phyloP scores from a whole-genome alignment of 37 sponge, comb jelly and placozoan species.

The Cliona cf. orientalis region DNA sequence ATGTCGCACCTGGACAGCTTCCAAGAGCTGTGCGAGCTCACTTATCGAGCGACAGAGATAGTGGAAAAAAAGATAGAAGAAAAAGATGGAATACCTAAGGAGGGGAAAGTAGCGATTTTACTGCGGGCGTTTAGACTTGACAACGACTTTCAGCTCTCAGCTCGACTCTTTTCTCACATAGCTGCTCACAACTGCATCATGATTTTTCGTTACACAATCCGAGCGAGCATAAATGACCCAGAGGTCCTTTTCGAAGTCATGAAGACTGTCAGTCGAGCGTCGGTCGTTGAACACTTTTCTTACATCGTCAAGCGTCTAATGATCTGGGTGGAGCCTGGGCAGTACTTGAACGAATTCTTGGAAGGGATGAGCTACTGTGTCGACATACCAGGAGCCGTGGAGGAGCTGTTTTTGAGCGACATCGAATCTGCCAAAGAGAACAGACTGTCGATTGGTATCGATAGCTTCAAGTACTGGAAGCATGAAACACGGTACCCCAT shows the following conservation, averaged over 20 bases:
- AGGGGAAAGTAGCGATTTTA: neutral
- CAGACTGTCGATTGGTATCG: constrained; percentile 5
- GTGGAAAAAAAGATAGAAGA: constrained; percentile 15
- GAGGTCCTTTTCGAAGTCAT: neutral
- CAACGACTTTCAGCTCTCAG: neutral
- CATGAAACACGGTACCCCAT: constrained; percentile 9
- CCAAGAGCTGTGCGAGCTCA: neutral
- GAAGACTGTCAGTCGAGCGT: neutral
- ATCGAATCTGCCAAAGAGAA: constrained; percentile 3
- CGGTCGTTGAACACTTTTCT: constrained; percentile 7
- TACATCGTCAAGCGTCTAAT: constrained; percentile 15
- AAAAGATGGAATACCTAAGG: neutral
- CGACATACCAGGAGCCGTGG: constrained; percentile 3
- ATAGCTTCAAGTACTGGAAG: constrained; percentile 29
- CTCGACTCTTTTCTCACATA: neutral
- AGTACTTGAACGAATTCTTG: constrained; percentile 15
- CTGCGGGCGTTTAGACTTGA: neutral
- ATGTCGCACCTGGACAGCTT: neutral
- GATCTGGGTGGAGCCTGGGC: constrained; percentile 28
- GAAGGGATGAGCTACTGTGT: neutral
- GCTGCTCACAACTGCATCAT: neutral
- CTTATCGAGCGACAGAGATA: neutral
- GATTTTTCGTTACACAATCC: constrained; percentile 4
- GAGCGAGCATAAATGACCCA: neutral
- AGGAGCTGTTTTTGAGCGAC: constrained; percentile 17